Evolutionary conservation across 35 echinoderm and acorn worm species (phyloP), one percentile per base, ranked within the genome.

Genomic region (Heliocidaris tuberculata): DNA sequence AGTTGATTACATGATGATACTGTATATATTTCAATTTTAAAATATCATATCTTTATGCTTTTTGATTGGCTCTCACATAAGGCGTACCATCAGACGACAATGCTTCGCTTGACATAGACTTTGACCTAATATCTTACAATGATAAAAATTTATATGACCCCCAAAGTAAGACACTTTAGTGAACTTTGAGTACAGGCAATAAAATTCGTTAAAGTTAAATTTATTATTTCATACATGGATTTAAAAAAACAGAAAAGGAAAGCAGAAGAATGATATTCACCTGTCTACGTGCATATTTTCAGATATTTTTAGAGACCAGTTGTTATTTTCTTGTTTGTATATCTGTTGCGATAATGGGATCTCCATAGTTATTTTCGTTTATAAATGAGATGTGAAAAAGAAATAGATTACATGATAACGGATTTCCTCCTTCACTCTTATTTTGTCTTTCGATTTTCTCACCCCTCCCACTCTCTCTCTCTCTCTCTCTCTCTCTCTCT

Each of bases 111-210:
- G 65, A 19, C 27, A 78, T 78, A 78, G 65, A 78, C 65, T 78
- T 78, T 78, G 65, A 78, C 65, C 65, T 78, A 78, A 78, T 78
- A 78, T 78, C 27, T 78, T 29, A n/a, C 65, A 78, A 78, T 78
- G 65, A 78, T 78, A 21, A 78, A 42, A 19, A 78, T 78, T 78
- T 78, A 78, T 78, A 78, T 78, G 65, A 78, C 65, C 65, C 27
- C 65, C 65, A 27, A n/a, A 21, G 4, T 27, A n/a, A n/a, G 65
- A 78, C 17, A n/a, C 65, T 78, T 78, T 78, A n/a, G 65, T 78
- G 65, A 78, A 78, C 65, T 78, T 78, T 78, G 65, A 78, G 65
- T 78, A n/a, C 65, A 78, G 21, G 65, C 65, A 7, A 78, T 78
- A 78, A 78, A 78, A 19, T 78, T 78, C 65, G 65, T 78, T 78